Base-by-base conservation (phyloP, 2,113 vertebrate species). In the Oceanites oceanicus region DNA sequence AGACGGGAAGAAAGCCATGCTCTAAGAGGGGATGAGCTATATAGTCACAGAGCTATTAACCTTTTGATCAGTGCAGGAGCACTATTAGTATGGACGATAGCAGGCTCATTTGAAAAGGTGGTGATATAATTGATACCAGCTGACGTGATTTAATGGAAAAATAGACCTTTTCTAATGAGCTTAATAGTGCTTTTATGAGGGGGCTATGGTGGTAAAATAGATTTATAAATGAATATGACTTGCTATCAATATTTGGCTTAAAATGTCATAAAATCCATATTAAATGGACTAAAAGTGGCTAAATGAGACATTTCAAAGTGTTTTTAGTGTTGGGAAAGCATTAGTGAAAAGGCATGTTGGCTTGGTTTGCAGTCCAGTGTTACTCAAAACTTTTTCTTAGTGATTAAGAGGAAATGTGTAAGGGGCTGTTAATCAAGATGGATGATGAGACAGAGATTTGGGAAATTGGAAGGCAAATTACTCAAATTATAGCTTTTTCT, bases 121-220 rank as follows among this genome's bases (percentile, higher is more conserved):
- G 27, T 86, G 82, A 83, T 94, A 79, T 61, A 88, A 90, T 23
- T 95, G 59, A 53, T 86, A 62, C 13, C 52, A 36, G 67, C 55
- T 93, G 63, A 80, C 3, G 32, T 23, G 47, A 77, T 86, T 88
- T 80, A 88, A 81, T 94, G 90, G 92, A 68, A 96, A 84, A 84
- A 63, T 6, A 88, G 82, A 66, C 47, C 50, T 94, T 94, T 90
- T 86, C 67, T 94, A 96, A 94, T 86, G 67, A 76, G 50, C 82
- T 70, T 94, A 86, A 93, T 90, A 63, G 80, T 44, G 73, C 88
- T 96, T 88, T 96, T 89, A 88, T 47, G 59, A 83, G 72, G 75
- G 47, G 68, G 19, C 55, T 88, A 78, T 49, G 56, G 55, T 84
- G n/a, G 65, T 52, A 56, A 92, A 93, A 91, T 82, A 90, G 72